These are phyloP conservation scores for Pygocentrus nattereri DNA, from an alignment of 2,797 vertebrate genomes.

Conservation along the genomic window DNA sequence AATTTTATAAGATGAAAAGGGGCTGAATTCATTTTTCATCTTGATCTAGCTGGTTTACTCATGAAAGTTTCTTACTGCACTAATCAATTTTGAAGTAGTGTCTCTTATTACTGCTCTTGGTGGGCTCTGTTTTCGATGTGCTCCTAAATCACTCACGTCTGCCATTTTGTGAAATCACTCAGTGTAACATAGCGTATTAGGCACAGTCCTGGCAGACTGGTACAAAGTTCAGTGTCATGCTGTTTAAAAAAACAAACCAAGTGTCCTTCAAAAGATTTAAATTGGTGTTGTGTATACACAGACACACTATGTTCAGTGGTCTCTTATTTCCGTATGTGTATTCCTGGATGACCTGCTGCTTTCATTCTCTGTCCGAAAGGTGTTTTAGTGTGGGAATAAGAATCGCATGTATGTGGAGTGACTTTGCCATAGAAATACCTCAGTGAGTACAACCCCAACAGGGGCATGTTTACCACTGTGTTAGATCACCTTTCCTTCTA, in stretches of 20 bases:
- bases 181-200: constrained; percentile 17
- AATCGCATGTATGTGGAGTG: neutral
- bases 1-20: no score
- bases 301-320: neutral
- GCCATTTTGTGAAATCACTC: constrained; percentile 24
- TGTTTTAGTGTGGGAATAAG: constrained; percentile 27
- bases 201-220: constrained; percentile 8
- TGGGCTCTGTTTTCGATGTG: constrained; percentile 23
- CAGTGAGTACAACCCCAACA: no score
- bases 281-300: neutral
- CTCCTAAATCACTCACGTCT: constrained; percentile 41
- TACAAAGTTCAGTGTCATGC: constrained; percentile 33
- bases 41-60: constrained; percentile 38
- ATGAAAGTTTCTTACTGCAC: constrained; percentile 44
- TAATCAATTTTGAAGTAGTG: neutral
- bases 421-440: constrained; percentile 15
- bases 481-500: no score
- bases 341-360: constrained; percentile 13
- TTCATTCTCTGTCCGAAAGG: constrained; percentile 16
- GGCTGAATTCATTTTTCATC: neutral
- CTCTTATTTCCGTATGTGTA: neutral
- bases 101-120: constrained; percentile 47
- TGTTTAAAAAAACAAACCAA: neutral
- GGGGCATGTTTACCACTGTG: no score
- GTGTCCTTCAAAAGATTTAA: neutral